Percentiles rank a stretch among this genome's conserved stretches.
phyloP scores from a whole-genome alignment of 2,113 vertebrate genomes.

The Herpetotheres cachinnans region DNA sequence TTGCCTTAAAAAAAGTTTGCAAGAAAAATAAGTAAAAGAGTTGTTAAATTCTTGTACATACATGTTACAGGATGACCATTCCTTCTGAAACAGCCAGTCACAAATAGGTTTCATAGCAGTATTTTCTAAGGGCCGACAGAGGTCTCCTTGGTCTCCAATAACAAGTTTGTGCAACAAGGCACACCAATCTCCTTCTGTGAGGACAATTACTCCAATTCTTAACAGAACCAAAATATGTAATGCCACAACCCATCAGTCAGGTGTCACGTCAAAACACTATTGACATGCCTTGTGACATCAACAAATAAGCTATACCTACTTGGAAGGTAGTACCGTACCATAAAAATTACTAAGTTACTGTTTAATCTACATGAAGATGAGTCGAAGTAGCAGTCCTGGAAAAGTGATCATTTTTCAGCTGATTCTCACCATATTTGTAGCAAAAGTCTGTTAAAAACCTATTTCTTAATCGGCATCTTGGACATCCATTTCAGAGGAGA shows the following conservation, averaged over 20 bases:
- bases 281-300: not conserved
- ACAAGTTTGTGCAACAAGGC: not conserved
- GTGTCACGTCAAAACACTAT: not conserved
- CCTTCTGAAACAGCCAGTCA: not conserved
- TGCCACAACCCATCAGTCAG: not conserved
- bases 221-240: not conserved
- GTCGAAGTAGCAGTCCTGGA: not conserved
- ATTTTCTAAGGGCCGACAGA: not conserved
- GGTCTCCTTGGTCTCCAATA: not conserved
- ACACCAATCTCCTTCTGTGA: not conserved
- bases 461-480: not conserved
- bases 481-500: not conserved
- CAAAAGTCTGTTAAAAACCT: not conserved
- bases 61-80: not conserved
- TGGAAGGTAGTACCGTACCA: not conserved
- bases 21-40: not conserved
- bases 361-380: not conserved
- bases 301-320: not conserved
- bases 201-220: not conserved
- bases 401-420: not conserved
- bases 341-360: not conserved
- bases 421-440: not conserved
- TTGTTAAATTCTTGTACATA: not conserved
- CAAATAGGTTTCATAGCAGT: not conserved
- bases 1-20: not conserved